Evolutionary conservation across 2,113 vertebrate genomes (phyloP), one percentile per base, ranked within the genome.

Genomic region (Bubalus kerabau): DNA sequence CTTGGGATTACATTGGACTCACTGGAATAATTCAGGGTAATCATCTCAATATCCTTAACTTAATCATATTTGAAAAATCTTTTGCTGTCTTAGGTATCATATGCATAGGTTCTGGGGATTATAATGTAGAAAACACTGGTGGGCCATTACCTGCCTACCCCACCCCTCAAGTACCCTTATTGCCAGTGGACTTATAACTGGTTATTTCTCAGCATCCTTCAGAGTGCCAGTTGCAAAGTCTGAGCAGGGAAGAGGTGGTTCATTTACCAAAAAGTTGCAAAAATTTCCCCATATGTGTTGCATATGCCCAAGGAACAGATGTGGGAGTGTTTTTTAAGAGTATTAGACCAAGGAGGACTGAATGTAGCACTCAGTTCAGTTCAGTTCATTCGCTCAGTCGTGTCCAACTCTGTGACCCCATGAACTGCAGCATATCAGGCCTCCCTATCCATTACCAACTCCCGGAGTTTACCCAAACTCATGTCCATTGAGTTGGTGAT

Each of bases 371-470:
- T 67, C 62, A n/a, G 16, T 67, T 64, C 64, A 67, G 62, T 67
- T n/a, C 32, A 10, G 64, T 67, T 71, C 64, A 67, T 32, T 67
- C 0, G 0, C 64, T 71, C 17, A 36, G 17, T 21, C 2, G 0
- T 71, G 64, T 71, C 64, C 0, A 0, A 71, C 64, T 71, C 64
- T 71, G 32, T 0, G 9, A 36, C 4, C n/a, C n/a, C 17, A 36
- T 71, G n/a, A 71, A 36, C 16, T 21, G n/a, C 17, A 71, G 64
- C 9, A 71, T 4, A 0, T 8, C 17, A n/a, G n/a, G 64, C n/a
- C 9, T 71, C 64, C n/a, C n/a, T 71, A 17, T 36, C 64, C 64
- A 67, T 36, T 19, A 67, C n/a, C n/a, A 67, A 2, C n/a, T 67
- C 9, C 64, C 0, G 1, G n/a, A 71, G 64, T 71, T 36, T 11